Evolutionary conservation across 2,113 vertebrate genomes (phyloP).

Genomic region (Dendropsophus ebraccatus): DNA sequence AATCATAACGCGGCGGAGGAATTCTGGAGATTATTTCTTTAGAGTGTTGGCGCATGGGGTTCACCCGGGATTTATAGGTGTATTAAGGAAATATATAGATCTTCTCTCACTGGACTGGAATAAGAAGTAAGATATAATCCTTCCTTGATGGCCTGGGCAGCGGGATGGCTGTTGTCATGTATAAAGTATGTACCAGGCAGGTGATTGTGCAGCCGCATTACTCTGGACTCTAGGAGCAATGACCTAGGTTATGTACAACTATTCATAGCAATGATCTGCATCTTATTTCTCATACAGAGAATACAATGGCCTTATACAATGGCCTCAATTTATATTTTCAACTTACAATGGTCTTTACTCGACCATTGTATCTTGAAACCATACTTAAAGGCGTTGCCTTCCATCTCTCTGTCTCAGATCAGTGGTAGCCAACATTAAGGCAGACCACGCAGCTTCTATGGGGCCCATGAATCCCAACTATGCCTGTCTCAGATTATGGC

Average conservation of each 20-base stretch:
- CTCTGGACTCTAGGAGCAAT: not conserved
- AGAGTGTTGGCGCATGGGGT: slow-evolving; percentile 74
- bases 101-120: slow-evolving; percentile 76
- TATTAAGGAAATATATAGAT: slow-evolving; percentile 79
- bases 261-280: too few relatives aligned
- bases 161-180: slow-evolving; percentile 60
- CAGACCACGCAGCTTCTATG: too few relatives aligned
- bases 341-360: too few relatives aligned
- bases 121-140: slow-evolving; percentile 76
- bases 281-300: too few relatives aligned
- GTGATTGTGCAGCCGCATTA: slow-evolving; percentile 32
- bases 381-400: too few relatives aligned
- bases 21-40: slow-evolving; percentile 83
- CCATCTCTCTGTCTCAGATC: too few relatives aligned
- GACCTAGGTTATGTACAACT: not conserved
- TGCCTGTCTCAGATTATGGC: too few relatives aligned
- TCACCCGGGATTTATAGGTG: slow-evolving; percentile 71
- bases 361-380: too few relatives aligned
- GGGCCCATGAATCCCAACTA: too few relatives aligned
- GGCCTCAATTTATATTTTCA: too few relatives aligned
- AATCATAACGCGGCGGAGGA: slow-evolving; percentile 83
- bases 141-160: slow-evolving; percentile 70
- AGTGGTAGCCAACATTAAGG: too few relatives aligned
- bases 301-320: too few relatives aligned
- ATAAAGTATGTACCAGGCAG: slow-evolving; percentile 56